These are phyloP conservation scores for Heliconius erato DNA, from an alignment of 2,888 invertebrate genomes.

Conservation along the genomic window DNA sequence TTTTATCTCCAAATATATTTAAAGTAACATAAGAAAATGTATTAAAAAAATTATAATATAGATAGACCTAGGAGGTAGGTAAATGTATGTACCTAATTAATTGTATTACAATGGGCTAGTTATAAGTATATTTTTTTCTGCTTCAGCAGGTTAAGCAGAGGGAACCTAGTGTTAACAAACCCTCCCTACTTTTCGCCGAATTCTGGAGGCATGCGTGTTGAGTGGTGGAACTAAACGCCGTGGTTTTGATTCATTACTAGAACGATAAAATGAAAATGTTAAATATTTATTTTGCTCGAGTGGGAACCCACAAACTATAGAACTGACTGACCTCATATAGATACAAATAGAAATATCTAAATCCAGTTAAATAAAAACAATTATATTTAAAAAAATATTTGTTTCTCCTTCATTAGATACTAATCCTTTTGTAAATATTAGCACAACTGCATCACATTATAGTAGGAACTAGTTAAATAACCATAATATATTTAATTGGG, in stretches of 20 bases:
- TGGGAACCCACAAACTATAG: neutral
- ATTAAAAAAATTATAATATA: no score
- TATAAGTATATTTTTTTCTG: no score
- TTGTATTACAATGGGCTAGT: no score
- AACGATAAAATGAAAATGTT: neutral
- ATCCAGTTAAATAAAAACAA: no score
- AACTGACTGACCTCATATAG: neutral
- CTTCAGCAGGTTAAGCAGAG: no score
- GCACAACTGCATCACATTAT: neutral
- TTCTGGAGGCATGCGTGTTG: neutral
- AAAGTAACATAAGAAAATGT: no score
- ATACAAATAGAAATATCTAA: neutral
- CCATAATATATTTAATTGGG: neutral
- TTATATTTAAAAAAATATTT: neutral
- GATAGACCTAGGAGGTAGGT: no score
- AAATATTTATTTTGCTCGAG: neutral
- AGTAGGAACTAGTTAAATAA: no score
- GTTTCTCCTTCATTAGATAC: neutral
- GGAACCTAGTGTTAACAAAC: no score
- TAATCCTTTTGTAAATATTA: neutral
- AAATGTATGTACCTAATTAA: no score
- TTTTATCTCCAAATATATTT: no score
- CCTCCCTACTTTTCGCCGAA: neutral
- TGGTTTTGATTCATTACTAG: neutral
- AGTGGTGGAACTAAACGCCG: neutral